Percentiles rank a stretch among this genome's conserved stretches.
Conservation (phyloP, 37 sponge, comb jelly and placozoan species). For the Hormiphora californensis region DNA sequence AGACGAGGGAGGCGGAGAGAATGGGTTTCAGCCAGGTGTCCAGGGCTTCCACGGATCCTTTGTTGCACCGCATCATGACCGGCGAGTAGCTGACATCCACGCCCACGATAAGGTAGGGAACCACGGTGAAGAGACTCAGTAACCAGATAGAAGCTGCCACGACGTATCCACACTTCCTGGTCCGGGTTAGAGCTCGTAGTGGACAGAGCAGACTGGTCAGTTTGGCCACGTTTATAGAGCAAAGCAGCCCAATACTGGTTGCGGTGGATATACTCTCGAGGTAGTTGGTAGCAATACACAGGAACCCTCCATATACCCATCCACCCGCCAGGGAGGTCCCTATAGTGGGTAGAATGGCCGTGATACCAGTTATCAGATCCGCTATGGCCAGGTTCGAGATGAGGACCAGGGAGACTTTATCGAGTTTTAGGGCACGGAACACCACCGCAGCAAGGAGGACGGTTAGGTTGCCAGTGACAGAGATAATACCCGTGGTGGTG, state of each 20-base stretch:
- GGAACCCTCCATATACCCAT: neutral
- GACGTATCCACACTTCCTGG: neutral
- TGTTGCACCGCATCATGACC: neutral
- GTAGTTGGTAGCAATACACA: constrained; percentile 18
- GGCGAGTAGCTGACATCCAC: neutral
- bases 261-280: neutral
- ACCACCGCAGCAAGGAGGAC: neutral
- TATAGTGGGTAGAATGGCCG: neutral
- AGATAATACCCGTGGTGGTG: neutral
- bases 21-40: constrained; percentile 33
- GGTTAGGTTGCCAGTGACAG: constrained; percentile 8
- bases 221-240: constrained; percentile 7
- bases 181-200: neutral
- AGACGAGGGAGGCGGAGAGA: neutral
- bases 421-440: neutral
- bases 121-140: neutral
- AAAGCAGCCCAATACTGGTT: neutral
- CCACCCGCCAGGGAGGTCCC: neutral
- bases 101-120: neutral
- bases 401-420: neutral
- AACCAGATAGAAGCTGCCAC: neutral
- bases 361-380: neutral
- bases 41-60: neutral
- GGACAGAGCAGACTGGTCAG: constrained; percentile 22
- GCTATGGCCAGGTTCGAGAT: constrained; percentile 34